These are phyloP conservation scores for Anolis sagrei DNA, from an alignment of 2,113 vertebrate species.

Conservation along the genomic window DNA sequence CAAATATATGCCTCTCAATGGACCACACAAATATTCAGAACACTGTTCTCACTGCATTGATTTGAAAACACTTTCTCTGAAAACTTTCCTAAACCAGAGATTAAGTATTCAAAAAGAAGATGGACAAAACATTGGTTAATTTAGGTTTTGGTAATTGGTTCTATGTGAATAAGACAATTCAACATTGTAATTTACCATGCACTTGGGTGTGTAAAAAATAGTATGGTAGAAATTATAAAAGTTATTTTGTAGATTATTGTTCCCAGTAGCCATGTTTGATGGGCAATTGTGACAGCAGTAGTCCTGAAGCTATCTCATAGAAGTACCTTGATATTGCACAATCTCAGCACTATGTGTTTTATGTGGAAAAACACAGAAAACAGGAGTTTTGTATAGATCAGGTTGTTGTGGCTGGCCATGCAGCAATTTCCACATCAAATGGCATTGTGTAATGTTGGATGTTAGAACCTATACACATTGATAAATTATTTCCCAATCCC, in stretches of 20 bases:
- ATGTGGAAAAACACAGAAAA: not conserved
- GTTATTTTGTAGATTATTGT: no score
- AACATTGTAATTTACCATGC: not conserved
- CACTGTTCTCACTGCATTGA: not conserved
- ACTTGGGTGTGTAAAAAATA: no score
- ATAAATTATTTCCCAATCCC: not conserved
- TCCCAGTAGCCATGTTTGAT: no score
- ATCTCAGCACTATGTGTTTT: not conserved
- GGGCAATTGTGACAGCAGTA: not conserved
- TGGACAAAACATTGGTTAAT: not conserved
- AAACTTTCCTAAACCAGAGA: not conserved
- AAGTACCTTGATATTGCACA: not conserved
- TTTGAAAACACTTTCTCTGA: not conserved
- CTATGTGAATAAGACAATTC: not conserved
- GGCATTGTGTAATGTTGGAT: not conserved
- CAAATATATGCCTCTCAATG: not conserved
- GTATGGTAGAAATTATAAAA: no score
- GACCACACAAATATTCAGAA: not conserved
- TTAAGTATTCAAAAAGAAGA: not conserved
- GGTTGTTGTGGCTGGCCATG: not conserved
- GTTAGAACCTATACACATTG: not conserved
- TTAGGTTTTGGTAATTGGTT: not conserved
- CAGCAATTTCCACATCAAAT: not conserved
- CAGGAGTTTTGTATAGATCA: not conserved
- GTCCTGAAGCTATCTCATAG: no score